These are phyloP conservation scores for Cheumatopsyche charites DNA, from an alignment of 1,140 invertebrate genomes.

Conservation along the genomic window DNA sequence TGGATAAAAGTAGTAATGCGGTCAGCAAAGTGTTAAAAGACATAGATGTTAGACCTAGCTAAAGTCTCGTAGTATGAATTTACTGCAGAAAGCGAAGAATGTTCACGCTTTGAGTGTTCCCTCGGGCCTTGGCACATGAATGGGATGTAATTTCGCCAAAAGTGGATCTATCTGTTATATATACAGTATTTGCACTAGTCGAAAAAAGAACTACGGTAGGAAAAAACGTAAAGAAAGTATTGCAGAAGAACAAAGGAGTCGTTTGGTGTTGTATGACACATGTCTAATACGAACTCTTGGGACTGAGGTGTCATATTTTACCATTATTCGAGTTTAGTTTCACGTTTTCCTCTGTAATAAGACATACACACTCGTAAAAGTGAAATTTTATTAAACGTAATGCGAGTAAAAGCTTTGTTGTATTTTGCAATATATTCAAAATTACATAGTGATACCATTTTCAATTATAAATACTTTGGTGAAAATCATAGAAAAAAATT, in stretches of 20 bases:
- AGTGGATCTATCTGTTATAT: conserved; percentile 18
- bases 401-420: too few species aligned
- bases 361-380: too few species aligned
- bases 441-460: too few species aligned
- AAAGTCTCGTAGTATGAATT: conserved; percentile 12
- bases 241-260: conserved; percentile 7
- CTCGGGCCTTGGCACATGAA: conserved; percentile 16
- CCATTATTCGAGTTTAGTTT: neutral
- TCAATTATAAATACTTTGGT: too few species aligned
- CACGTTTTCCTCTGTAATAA: too few species aligned
- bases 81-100: conserved; percentile 25
- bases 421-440: too few species aligned
- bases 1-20: too few species aligned
- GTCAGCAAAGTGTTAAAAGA: too few species aligned
- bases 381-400: too few species aligned
- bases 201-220: neutral
- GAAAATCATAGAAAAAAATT: too few species aligned
- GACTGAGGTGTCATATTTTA: neutral
- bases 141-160: conserved; percentile 21
- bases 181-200: conserved; percentile 3
- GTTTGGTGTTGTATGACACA: conserved; percentile 3
- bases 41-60: too few species aligned
- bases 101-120: conserved; percentile 22
- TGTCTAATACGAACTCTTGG: neutral
- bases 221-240: neutral